Base-by-base conservation (phyloP, 1,140 invertebrate genomes). In the Dreissena polymorpha region DNA sequence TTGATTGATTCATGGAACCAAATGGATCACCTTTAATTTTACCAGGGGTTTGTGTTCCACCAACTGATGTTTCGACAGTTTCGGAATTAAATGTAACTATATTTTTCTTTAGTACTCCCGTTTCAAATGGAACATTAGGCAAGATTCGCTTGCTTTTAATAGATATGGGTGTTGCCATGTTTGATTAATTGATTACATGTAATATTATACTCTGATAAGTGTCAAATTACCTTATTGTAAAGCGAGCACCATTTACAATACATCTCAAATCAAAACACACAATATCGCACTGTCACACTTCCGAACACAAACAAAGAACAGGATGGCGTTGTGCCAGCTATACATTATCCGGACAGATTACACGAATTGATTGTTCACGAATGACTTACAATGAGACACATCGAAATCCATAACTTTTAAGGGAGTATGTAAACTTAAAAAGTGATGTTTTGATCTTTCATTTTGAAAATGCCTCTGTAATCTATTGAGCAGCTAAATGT, bases 21-120 rank as follows among this genome's bases (percentile, higher is more conserved):
- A 88, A 71, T 51, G 87, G 77, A 25, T 91, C 88, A 55, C 73
- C 71, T 86, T 90, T 91, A 39, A 91, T 87, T 83, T 81, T 87
- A 13, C 88, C 87, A n/a, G 82, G 39, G 18, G 76, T 88, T 67
- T 91, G 88, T 71, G 91, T 92, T 13, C 91, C 91, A 68, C 91
- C 91, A 39, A 92, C 89, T 29, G 91, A 92, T 57, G 90, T 92
- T 83, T 92, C 91, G 16, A 90, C 84, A 60, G 86, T 89, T 60
- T 92, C 87, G 63, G 83, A 39, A 67, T 88, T 91, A 69, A 92
- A 92, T 65, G 85, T 90, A 16, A 91, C 90, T 55, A 51, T 55
- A 16, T 23, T 16, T 80, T 80, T 80, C 51, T 16, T n/a, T n/a
- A 63, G n/a, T 55, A 67, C 69, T 49, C 21, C n/a, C 18, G 39